Percentiles rank a stretch among this genome's conserved stretches.
phyloP scores from a whole-genome alignment of 2,888 invertebrate genomes.

The Osmoderma eremita region DNA sequence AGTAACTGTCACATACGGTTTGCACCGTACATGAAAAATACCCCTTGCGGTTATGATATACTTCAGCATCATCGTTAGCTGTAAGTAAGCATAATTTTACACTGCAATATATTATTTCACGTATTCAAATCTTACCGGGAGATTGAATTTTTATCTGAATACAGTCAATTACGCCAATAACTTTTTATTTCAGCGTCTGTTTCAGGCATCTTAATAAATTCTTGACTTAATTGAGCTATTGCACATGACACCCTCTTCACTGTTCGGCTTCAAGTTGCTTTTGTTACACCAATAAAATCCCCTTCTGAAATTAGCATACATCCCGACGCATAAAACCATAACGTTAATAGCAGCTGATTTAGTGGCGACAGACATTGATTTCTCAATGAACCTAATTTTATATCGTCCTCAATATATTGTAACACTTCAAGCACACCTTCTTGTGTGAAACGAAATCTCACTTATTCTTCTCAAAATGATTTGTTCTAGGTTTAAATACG shows the following conservation, averaged over 20 bases:
- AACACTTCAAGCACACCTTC: no score
- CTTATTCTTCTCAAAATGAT: no score
- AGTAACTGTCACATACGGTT: conserved; percentile 41
- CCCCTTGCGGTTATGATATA: conserved; percentile 29
- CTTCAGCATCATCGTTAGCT: conserved; percentile 43
- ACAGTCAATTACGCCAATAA: background rate
- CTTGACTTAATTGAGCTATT: conserved; percentile 9
- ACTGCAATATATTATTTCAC: background rate
- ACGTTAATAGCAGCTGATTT: no score
- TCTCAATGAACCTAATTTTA: no score
- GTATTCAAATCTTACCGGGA: background rate
- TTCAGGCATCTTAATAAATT: conserved; percentile 43
- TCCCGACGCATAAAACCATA: conserved; percentile 38
- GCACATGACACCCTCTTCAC: conserved; percentile 28
- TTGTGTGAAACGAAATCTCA: no score
- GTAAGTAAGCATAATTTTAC: background rate
- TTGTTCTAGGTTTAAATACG: no score
- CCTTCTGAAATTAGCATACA: conserved; percentile 37
- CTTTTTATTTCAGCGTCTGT: conserved; percentile 7
- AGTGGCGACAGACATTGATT: no score
- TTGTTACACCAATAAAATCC: conserved; percentile 40
- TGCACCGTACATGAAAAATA: background rate
- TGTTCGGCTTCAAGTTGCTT: conserved; percentile 39
- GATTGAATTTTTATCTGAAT: background rate
- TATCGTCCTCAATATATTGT: no score